phyloP scores from a whole-genome alignment of 2,797 vertebrate species.

The Alosa sapidissima region DNA sequence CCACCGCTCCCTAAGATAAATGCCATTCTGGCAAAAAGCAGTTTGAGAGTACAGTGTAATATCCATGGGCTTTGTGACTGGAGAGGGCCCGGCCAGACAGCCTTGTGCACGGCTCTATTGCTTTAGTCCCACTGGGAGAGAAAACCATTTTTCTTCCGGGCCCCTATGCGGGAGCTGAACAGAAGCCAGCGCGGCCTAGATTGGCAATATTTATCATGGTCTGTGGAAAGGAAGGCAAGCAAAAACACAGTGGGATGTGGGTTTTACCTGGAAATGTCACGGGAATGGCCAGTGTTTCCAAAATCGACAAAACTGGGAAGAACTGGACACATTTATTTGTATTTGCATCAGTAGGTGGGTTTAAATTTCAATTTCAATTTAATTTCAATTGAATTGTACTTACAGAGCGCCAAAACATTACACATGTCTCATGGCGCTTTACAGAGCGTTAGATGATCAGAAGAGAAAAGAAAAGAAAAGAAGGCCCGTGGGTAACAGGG shows the following conservation, averaged over 20 bases:
- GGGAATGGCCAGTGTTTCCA: constrained; percentile 32
- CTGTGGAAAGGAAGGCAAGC: constrained; percentile 60
- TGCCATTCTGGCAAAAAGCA: constrained; percentile 57
- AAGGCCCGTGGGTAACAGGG: too few species aligned
- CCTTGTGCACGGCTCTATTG: constrained; percentile 60
- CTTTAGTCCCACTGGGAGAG: constrained; percentile 61
- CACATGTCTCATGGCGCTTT: too few species aligned
- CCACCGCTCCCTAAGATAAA: constrained; percentile 63
- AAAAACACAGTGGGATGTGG: constrained; percentile 63
- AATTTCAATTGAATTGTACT: too few species aligned
- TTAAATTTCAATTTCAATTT: too few species aligned
- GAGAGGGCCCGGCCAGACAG: constrained; percentile 56
- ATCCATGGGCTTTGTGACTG: constrained; percentile 63
- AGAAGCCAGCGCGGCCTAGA: constrained; percentile 62
- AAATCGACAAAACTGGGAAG: background rate
- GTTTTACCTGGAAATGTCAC: constrained; percentile 62
- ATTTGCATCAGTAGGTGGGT: background rate
- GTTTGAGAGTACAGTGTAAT: constrained; percentile 62
- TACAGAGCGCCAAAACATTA: too few species aligned
- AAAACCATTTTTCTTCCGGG: constrained; percentile 67
- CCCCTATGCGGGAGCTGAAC: constrained; percentile 53
- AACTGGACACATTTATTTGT: background rate
- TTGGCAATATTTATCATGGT: constrained; percentile 72
- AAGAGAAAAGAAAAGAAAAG: too few species aligned
- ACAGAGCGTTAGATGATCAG: too few species aligned